Evolutionary conservation across 2,797 vertebrate species (phyloP), one percentile per base, ranked within the genome.

Genomic region (Paedocypris micromegethes): DNA sequence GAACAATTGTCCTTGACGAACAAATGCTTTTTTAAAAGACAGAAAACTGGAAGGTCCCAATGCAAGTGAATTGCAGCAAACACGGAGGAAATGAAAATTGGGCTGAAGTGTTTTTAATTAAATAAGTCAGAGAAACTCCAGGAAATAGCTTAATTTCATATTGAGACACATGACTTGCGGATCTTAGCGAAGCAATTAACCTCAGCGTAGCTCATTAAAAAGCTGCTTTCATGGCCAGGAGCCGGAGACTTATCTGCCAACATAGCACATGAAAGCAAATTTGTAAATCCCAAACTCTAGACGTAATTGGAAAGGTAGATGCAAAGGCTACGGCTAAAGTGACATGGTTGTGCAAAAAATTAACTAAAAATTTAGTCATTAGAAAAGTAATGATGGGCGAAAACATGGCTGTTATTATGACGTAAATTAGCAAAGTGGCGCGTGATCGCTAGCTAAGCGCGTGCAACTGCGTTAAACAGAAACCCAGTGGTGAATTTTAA

Each of bases 161-260:
- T 86, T 77, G 85, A 85, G 82, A 83, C 86, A 84, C 85, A 88
- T 87, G 86, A 89, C 87, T 88, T 74, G 43, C 75, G 81, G 84
- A 89, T 90, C 86, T 85, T 85, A 82, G 87, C 80, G 64, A 87
- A 86, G 87, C 90, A 91, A 91, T 91, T 91, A 91, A 89, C 89
- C 78, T 87, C 83, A 84, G 84, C 83, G 83, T 84, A 77, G 86
- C 87, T 90, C 89, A 88, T 90, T 90, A 90, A 90, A 90, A 89
- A 86, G 81, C 81, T 81, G 76, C 86, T 90, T 91, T 90, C 87
- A 89, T 87, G 84, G 86, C 85, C 83, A 81, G 83, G 75, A 86
- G 86, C 84, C 55, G 78, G 80, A 73, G 81, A 85, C 87, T 90
- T 85, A 86, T 90, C 87, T 75, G 72, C 82, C 83, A 85, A 87